These are phyloP conservation scores for Naso thynnoides DNA, from an alignment of 2,797 vertebrate genomes.

Conservation along the genomic window DNA sequence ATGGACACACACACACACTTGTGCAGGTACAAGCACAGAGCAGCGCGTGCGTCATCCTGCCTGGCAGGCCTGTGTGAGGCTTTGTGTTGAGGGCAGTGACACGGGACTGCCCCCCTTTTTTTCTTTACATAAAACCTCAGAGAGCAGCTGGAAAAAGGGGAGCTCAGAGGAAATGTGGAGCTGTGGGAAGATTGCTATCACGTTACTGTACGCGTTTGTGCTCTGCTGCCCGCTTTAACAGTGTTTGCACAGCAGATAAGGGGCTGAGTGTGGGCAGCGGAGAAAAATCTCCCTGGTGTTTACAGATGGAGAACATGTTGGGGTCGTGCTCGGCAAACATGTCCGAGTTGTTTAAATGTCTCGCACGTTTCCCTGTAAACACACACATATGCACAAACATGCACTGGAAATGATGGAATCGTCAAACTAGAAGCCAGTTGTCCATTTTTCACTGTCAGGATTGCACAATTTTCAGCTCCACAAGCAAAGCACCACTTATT, in stretches of 20 bases:
- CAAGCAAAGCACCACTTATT: not conserved
- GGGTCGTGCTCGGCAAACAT: not conserved
- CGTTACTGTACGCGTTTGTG: constrained; percentile 10
- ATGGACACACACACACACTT: constrained; percentile 24
- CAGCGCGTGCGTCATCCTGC: constrained; percentile 43
- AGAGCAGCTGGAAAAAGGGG: constrained; percentile 9
- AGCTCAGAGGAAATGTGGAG: constrained; percentile 32
- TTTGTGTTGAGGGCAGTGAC: constrained; percentile 39
- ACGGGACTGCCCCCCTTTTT: constrained; percentile 22
- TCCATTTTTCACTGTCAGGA: not conserved
- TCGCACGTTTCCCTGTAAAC: not conserved
- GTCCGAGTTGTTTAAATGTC: not conserved
- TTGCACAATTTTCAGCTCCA: constrained; percentile 24
- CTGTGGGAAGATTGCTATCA: constrained; percentile 41
- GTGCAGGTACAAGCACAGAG: constrained; percentile 21
- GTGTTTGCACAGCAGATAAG: constrained; percentile 55
- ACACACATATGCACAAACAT: constrained; percentile 40
- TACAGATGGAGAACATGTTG: not conserved
- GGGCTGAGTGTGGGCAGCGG: constrained; percentile 2
- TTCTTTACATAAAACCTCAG: constrained; percentile 20
- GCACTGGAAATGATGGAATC: constrained; percentile 9
- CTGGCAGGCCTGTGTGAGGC: constrained; percentile 48
- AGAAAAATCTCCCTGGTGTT: not conserved
- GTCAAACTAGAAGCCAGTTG: not conserved
- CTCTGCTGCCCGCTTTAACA: constrained; percentile 14